Conservation (phyloP, 1,140 invertebrate species). For the Cydia splendana region DNA sequence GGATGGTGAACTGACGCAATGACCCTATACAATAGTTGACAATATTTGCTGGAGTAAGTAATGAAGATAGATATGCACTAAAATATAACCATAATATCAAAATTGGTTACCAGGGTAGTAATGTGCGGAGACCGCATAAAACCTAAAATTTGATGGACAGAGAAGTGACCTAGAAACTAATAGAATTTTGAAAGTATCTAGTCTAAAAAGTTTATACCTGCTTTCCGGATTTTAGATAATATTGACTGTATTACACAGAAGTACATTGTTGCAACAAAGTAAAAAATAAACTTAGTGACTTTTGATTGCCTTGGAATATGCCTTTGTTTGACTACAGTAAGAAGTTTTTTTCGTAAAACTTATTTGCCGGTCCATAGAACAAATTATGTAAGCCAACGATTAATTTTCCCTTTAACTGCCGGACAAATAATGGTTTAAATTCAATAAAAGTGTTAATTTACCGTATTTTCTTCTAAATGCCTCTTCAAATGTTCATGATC, state of each 20-base stretch:
- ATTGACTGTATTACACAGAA: background rate
- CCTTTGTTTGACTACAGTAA: slow-evolving; percentile 13
- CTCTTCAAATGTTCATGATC: slow-evolving; percentile 58
- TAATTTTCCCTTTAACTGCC: background rate
- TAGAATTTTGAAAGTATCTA: background rate
- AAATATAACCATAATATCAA: too few species aligned
- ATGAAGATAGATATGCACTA: too few species aligned
- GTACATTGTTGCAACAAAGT: background rate
- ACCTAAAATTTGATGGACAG: too few species aligned
- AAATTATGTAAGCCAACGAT: slow-evolving; percentile 9
- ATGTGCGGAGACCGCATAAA: too few species aligned
- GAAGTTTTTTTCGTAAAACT: background rate
- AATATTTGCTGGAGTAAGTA: too few species aligned
- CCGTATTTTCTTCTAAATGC: slow-evolving; percentile 56
- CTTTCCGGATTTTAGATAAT: background rate
- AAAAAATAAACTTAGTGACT: background rate
- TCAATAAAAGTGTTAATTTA: slow-evolving; percentile 41
- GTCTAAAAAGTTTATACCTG: background rate
- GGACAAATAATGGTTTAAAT: background rate
- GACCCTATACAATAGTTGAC: too few species aligned
- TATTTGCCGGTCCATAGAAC: background rate
- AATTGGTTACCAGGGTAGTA: too few species aligned
- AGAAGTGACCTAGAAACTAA: too few species aligned
- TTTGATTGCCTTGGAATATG: background rate
- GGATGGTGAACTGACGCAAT: too few species aligned